Base-by-base conservation (phyloP, 1,140 invertebrate genomes). In the Listronotus oregonensis region DNA sequence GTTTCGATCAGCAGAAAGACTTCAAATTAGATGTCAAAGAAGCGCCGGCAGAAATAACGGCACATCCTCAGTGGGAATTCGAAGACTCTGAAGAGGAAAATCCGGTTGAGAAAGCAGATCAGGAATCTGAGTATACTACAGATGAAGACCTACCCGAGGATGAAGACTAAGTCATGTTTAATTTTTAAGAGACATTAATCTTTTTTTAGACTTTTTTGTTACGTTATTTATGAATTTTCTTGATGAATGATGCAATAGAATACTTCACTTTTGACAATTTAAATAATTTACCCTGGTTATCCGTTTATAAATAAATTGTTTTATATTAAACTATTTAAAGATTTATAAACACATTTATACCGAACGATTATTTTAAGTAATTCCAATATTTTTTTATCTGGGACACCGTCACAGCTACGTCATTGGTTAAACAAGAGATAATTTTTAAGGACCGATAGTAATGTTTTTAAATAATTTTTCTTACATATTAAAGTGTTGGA, bases 21-120 rank as follows among this genome's bases (percentile, higher is more conserved):
- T 90, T 97, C 73, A 96, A 97, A 89, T 82, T 98, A 80, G 95
- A 98, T 80, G 96, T 98, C 32, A 94, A 97, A 79, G 94, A 97
- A 82, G 95, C 94, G 12, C 91, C 94, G 66, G 91, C 90, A 72
- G 85, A 96, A 71, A 90, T 91, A 39, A 90, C 89, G 39, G 93
- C 95, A 75, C 94, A 97, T 84, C 94, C 95, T 10, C 95, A 97
- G 80, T 98, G 95, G 95, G 94, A 97, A 68, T 91, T 96, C 70
- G 93, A 92, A 50, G 94, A 96, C 74, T 93, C 95, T 61, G 95
- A 97, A 76, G 91, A 93, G 56, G 93, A 95, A 40, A 87, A 88
- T 58, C 89, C 90, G 67, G 85, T 88, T 14, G 84, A 89, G 64
- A 84, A 85, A 64, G 85, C 85, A 65, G 85, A 83, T 66, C 84